Conservation (phyloP, 2,113 vertebrate genomes). For the Nibea coibor region DNA sequence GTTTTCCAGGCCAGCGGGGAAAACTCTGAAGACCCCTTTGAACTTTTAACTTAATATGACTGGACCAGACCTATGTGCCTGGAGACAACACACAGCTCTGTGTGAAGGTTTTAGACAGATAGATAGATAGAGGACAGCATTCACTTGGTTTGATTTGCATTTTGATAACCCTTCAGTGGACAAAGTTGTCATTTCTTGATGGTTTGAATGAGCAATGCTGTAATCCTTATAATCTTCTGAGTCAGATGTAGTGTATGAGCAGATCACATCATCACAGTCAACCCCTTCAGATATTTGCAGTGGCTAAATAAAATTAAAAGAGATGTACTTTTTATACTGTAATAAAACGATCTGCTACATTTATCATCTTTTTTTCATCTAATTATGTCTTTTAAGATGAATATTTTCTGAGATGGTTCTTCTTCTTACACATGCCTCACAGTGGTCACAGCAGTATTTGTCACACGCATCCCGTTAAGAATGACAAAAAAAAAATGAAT, state of each 20-base stretch:
- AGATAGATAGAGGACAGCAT: neutral
- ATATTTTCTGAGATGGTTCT: no score
- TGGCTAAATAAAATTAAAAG: no score
- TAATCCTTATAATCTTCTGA: no score
- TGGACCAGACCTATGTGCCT: neutral
- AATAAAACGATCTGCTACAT: no score
- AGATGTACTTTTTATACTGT: no score
- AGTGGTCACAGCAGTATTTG: neutral
- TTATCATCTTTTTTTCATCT: no score
- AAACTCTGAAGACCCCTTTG: neutral
- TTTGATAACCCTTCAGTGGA: neutral
- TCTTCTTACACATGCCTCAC: neutral
- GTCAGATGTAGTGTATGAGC: neutral
- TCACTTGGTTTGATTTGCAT: neutral
- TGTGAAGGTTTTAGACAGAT: neutral
- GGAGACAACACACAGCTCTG: neutral
- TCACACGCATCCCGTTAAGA: neutral
- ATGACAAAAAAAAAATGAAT: conserved; percentile 18
- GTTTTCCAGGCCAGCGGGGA: neutral
- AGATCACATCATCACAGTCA: no score
- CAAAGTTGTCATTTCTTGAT: neutral
- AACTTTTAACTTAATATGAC: neutral
- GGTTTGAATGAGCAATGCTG: neutral
- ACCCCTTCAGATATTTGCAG: no score
- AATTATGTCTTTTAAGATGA: no score